Conservation (phyloP, 1,140 invertebrate species). For the Sitobion miscanthi region DNA sequence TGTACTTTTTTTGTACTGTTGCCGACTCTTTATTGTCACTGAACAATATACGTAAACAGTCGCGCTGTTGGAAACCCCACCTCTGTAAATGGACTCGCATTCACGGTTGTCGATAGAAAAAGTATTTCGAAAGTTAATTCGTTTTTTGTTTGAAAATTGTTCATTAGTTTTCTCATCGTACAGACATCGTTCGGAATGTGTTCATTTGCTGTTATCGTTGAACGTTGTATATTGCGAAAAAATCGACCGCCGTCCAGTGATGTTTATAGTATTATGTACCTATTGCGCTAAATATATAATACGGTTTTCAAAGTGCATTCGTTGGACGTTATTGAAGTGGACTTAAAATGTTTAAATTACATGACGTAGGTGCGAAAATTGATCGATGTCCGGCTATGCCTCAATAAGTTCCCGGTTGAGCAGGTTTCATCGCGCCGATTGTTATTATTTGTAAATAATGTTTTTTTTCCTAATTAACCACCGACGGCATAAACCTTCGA, state of each 20-base stretch:
- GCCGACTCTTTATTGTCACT: background rate
- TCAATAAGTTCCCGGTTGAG: background rate
- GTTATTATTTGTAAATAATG: too few species aligned
- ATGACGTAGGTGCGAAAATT: too few species aligned
- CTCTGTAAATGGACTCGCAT: background rate
- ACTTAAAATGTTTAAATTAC: background rate
- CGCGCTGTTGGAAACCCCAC: background rate
- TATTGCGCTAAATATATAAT: background rate
- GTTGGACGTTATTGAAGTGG: background rate
- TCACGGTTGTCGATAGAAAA: background rate
- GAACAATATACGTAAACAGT: constrained; percentile 28
- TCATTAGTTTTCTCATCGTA: background rate
- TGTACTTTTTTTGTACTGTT: background rate
- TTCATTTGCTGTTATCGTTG: background rate
- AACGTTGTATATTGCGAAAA: background rate
- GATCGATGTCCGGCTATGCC: background rate
- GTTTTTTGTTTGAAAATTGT: constrained; percentile 8
- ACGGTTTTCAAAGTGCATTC: background rate
- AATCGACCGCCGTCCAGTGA: background rate
- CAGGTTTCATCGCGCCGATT: background rate
- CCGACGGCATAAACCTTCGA: too few species aligned
- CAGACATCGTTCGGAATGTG: background rate
- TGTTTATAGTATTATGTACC: background rate
- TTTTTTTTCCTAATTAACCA: too few species aligned
- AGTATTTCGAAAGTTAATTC: constrained; percentile 26